These are phyloP conservation scores for Bostrychus sinensis DNA, from an alignment of 2,113 vertebrate genomes.

Conservation along the genomic window DNA sequence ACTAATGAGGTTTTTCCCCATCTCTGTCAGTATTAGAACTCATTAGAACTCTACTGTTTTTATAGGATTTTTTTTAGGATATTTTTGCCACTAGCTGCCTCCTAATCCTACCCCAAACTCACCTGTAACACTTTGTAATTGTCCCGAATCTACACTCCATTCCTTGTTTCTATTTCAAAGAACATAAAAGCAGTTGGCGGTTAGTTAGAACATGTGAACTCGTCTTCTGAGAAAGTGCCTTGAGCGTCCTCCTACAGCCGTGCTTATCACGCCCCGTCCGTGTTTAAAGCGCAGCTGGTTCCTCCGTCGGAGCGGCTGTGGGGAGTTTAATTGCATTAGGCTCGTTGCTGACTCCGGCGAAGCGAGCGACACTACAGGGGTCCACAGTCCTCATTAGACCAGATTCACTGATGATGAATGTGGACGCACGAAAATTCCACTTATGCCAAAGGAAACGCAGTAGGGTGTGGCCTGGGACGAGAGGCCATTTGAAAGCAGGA, in stretches of 20 bases:
- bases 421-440: slow-evolving; percentile 51
- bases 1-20: too few species aligned
- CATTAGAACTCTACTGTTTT: too few species aligned
- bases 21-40: too few species aligned
- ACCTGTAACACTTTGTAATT: too few species aligned
- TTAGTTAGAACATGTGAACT: too few species aligned
- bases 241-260: neutral
- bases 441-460: slow-evolving; percentile 36
- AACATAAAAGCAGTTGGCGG: too few species aligned
- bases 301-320: slow-evolving; percentile 26
- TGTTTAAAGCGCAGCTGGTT: slow-evolving; percentile 41
- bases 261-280: slow-evolving; percentile 45
- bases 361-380: slow-evolving; percentile 46
- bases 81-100: too few species aligned
- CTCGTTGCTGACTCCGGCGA: slow-evolving; percentile 53
- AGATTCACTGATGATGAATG: slow-evolving; percentile 60
- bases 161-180: slow-evolving; percentile 3
- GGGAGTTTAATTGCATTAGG: slow-evolving; percentile 56
- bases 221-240: slow-evolving; percentile 9
- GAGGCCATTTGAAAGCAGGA: neutral
- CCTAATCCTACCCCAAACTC: too few species aligned
- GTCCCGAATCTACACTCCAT: too few species aligned
- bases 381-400: slow-evolving; percentile 51
- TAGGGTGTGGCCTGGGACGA: too few species aligned
- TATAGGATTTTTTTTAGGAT: too few species aligned